Conservation (phyloP, 2,113 vertebrate species). For the Passer montanus region DNA sequence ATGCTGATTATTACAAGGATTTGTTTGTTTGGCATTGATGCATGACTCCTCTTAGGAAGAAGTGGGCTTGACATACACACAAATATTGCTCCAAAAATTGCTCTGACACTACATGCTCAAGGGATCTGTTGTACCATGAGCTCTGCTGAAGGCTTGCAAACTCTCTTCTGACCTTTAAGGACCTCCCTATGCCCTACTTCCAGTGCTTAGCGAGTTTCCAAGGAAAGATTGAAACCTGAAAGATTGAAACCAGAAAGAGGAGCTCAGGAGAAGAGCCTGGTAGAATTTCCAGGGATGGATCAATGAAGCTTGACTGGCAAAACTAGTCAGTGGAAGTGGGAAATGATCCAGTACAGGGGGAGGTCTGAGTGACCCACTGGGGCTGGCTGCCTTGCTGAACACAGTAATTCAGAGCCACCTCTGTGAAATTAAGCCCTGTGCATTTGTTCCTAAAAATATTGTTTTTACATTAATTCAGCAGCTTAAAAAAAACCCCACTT, state of each 20-base stretch:
- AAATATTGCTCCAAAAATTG: not conserved
- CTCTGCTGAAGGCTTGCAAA: not conserved
- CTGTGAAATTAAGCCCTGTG: not conserved
- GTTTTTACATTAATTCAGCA: not conserved
- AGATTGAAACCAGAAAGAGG: not conserved
- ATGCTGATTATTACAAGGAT: not conserved
- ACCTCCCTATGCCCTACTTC: not conserved
- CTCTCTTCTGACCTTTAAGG: not conserved
- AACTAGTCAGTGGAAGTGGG: not conserved
- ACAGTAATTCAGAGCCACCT: not conserved
- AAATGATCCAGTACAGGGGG: rapidly evolving
- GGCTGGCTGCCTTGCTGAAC: not conserved
- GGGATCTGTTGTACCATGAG: not conserved
- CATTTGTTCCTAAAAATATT: not conserved
- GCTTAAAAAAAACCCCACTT: not conserved
- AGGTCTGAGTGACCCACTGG: not conserved
- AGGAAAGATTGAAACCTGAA: not conserved
- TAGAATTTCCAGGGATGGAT: not conserved
- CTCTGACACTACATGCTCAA: not conserved
- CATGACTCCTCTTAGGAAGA: not conserved
- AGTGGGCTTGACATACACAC: not conserved
- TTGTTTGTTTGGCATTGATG: not conserved
- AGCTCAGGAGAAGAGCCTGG: not conserved
- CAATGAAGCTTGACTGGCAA: not conserved
- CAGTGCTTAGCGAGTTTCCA: not conserved